phyloP scores from a whole-genome alignment of 2,113 vertebrate genomes.

The Syngnathus floridae region DNA sequence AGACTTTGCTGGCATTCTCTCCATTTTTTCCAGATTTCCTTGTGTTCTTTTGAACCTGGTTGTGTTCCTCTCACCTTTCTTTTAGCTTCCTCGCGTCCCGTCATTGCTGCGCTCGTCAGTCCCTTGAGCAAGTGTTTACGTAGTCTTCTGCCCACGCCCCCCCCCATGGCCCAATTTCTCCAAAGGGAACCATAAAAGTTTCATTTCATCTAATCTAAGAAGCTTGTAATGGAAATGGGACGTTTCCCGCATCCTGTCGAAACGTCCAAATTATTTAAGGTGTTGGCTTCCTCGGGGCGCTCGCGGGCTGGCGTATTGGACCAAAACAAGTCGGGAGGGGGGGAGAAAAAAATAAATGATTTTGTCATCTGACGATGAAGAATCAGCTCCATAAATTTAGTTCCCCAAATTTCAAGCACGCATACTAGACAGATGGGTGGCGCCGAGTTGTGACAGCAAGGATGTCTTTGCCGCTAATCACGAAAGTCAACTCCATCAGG shows the following conservation, averaged over 20 bases:
- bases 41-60: neutral
- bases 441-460: neutral
- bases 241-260: constrained; percentile 15
- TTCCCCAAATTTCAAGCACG: too few species aligned
- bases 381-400: too few species aligned
- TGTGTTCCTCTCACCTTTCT: neutral
- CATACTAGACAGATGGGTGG: too few species aligned
- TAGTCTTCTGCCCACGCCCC: neutral
- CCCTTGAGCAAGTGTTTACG: too few species aligned
- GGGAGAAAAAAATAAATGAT: too few species aligned
- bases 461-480: too few species aligned
- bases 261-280: constrained; percentile 39
- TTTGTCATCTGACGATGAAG: too few species aligned
- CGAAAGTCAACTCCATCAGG: neutral
- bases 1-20: neutral
- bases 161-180: constrained; percentile 29
- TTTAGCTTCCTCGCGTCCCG: too few species aligned
- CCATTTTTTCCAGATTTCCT: neutral
- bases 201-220: constrained; percentile 54
- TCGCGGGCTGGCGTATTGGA: neutral
- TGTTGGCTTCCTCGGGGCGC: constrained; percentile 13
- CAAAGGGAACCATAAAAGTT: constrained; percentile 48
- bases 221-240: constrained; percentile 39
- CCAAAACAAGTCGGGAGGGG: too few species aligned
- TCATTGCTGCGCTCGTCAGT: neutral